These are phyloP conservation scores for Himalopsyche phryganea DNA, from an alignment of 1,140 invertebrate genomes.

Conservation along the genomic window DNA sequence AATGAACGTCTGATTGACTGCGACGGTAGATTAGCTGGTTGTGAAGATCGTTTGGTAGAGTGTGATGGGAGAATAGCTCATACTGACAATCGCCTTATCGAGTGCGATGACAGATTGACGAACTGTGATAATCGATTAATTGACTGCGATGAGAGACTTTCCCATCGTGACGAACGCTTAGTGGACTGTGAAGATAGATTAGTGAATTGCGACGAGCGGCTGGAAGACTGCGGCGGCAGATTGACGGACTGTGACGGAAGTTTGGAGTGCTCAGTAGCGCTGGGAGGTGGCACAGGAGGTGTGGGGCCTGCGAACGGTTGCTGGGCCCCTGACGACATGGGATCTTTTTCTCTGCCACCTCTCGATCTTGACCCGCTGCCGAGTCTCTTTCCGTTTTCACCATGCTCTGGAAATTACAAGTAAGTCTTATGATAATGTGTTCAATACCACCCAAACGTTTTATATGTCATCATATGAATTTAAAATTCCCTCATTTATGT, in stretches of 20 bases:
- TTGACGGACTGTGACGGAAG: slow-evolving; percentile 17
- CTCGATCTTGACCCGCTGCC: slow-evolving; percentile 74
- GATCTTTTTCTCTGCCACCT: slow-evolving; percentile 71
- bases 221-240: slow-evolving; percentile 6
- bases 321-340: slow-evolving; percentile 75
- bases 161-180: slow-evolving; percentile 4
- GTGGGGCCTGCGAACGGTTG: slow-evolving; percentile 42
- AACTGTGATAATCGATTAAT: slow-evolving; percentile 3
- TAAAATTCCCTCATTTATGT: too few species aligned
- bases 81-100: not conserved
- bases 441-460: too few species aligned
- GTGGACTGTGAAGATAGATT: slow-evolving; percentile 4
- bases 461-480: too few species aligned
- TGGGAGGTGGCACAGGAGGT: slow-evolving; percentile 33
- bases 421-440: slow-evolving; percentile 54
- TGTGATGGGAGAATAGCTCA: slow-evolving; percentile 3
- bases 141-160: slow-evolving; percentile 5
- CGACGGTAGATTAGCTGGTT: not conserved
- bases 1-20: slow-evolving; percentile 12
- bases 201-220: slow-evolving; percentile 8
- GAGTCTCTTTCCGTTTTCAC: slow-evolving; percentile 69
- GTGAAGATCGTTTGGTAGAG: not conserved
- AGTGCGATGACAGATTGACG: slow-evolving; percentile 4
- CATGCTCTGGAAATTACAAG: slow-evolving; percentile 66
- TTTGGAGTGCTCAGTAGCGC: slow-evolving; percentile 38